A percentile compares a stretch with the other conserved stretches of the same genome.
These are phyloP conservation scores for Melipona bicolor DNA, from an alignment of 2,888 invertebrate genomes.

Conservation along the genomic window DNA sequence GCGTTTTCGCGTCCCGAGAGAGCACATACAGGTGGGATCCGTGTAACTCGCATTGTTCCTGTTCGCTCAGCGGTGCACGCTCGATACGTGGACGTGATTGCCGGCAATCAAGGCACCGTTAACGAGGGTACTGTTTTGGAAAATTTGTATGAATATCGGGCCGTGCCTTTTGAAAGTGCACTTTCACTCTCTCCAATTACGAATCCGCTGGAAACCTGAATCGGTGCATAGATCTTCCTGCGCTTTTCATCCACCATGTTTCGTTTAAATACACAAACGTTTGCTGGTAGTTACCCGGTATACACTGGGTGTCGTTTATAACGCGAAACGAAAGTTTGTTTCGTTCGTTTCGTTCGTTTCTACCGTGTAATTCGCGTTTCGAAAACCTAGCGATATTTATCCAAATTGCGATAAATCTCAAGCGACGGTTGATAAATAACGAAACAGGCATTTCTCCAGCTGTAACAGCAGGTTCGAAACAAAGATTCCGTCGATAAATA, in stretches of 20 bases:
- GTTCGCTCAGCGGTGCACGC: conserved; percentile 28
- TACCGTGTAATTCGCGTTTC: conserved; percentile 21
- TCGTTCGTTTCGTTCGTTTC: conserved; percentile 3
- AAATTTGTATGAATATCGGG: conserved; percentile 64
- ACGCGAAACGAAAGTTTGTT: conserved; percentile 11
- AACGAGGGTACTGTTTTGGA: conserved; percentile 67
- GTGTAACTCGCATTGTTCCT: conserved; percentile 34
- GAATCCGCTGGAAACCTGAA: conserved; percentile 72
- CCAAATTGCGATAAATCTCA: too few species aligned
- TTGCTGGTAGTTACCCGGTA: conserved; percentile 20
- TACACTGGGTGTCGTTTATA: conserved; percentile 51
- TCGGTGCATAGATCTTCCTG: conserved; percentile 67
- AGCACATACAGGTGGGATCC: conserved; percentile 7
- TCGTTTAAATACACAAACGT: conserved; percentile 62
- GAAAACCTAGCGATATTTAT: neutral
- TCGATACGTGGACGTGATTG: conserved; percentile 51
- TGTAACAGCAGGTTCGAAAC: too few species aligned
- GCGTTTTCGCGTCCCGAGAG: conserved; percentile 26
- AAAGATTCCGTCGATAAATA: too few species aligned
- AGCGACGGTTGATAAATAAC: neutral
- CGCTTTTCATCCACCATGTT: conserved; percentile 52
- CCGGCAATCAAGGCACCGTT: conserved; percentile 55
- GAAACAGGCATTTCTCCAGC: neutral
- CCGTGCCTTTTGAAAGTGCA: conserved; percentile 65
- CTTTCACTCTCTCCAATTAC: conserved; percentile 81